A percentile compares a stretch with the other conserved stretches of the same genome.
Evolutionary conservation across 2,113 vertebrate genomes (phyloP).

Genomic region (Pristiophorus japonicus): DNA sequence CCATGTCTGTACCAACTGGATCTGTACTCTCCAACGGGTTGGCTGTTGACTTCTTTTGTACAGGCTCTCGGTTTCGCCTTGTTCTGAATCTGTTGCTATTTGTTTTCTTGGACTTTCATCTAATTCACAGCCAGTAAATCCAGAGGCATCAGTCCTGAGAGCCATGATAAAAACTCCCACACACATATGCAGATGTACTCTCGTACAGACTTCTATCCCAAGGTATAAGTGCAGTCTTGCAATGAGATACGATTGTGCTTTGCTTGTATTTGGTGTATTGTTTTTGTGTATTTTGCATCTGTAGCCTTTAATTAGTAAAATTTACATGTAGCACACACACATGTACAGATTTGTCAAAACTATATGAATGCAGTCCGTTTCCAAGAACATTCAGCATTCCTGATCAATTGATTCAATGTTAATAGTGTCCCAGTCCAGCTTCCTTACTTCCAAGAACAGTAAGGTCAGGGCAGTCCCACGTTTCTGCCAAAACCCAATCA

Average conservation of each 20-base stretch:
- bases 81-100: neutral
- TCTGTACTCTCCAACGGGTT: neutral
- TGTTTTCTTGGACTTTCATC: neutral
- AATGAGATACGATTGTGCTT: neutral
- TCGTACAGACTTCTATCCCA: neutral
- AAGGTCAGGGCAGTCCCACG: neutral
- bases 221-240: neutral
- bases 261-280: neutral
- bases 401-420: neutral
- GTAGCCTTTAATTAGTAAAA: neutral
- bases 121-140: neutral
- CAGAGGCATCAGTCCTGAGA: neutral
- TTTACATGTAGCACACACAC: neutral
- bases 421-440: neutral
- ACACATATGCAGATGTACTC: no score
- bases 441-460: slow-evolving; percentile 6
- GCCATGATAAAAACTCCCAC: neutral
- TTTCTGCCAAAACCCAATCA: neutral
- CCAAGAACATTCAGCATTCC: neutral
- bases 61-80: neutral
- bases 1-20: neutral
- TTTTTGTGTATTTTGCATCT: neutral
- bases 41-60: neutral
- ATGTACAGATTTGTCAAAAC: no score
- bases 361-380: neutral